Percentiles rank a stretch among this genome's conserved stretches.
These are phyloP conservation scores for Rhizomys pruinosus DNA, from an alignment of 2,113 vertebrate genomes.

Conservation along the genomic window DNA sequence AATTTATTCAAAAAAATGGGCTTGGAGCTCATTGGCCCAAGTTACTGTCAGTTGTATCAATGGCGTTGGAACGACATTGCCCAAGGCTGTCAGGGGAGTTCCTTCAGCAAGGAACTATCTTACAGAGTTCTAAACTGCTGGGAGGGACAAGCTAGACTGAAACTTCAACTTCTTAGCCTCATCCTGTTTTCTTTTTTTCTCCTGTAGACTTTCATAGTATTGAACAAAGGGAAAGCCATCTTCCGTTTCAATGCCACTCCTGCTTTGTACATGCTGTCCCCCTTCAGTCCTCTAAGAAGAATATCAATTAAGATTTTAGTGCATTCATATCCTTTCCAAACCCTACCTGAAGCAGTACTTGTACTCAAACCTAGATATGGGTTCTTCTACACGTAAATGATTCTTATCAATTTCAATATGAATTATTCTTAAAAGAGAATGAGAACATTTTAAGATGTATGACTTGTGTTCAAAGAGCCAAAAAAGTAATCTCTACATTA, in stretches of 20 bases:
- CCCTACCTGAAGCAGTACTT: constrained; percentile 33
- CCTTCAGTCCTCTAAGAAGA: constrained; percentile 95
- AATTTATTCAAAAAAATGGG: not conserved
- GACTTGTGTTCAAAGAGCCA: not conserved
- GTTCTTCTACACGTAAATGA: constrained; percentile 14
- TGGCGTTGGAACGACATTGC: not conserved
- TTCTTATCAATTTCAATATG: constrained; percentile 1
- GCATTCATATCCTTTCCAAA: constrained; percentile 98
- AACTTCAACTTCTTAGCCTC: not conserved
- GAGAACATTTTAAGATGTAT: not conserved
- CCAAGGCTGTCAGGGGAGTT: not conserved
- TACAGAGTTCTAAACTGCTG: not conserved
- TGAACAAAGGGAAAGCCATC: constrained; percentile 96
- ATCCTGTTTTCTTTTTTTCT: constrained; percentile 70
- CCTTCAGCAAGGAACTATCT: not conserved
- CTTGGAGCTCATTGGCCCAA: not conserved
- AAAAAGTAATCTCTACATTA: not conserved
- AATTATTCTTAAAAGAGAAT: constrained; percentile 1
- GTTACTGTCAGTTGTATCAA: not conserved
- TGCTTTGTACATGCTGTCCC: constrained; percentile 95
- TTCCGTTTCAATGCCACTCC: constrained; percentile 96
- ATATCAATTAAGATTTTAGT: constrained; percentile 96
- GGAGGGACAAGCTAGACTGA: not conserved
- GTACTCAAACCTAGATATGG: constrained; percentile 10
- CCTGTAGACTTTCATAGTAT: constrained; percentile 96